A percentile compares a stretch with the other conserved stretches of the same genome.
These are phyloP conservation scores for Rhagoletis pomonella DNA, from an alignment of 1,140 invertebrate genomes.

Conservation along the genomic window DNA sequence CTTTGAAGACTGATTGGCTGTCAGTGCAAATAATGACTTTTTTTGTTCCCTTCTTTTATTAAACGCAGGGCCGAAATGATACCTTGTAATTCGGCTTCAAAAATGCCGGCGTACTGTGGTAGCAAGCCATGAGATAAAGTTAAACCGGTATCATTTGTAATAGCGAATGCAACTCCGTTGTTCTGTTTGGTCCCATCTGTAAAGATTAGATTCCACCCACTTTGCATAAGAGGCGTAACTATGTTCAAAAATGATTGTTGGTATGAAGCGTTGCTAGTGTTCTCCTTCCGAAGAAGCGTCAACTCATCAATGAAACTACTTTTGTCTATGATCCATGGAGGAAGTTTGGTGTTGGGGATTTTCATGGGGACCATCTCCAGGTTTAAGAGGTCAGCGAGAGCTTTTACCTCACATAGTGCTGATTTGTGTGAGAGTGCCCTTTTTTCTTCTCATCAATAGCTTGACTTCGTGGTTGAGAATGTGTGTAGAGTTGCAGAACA, in stretches of 20 bases:
- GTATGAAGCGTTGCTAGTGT: background rate
- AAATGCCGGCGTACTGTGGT: background rate
- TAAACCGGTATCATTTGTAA: background rate
- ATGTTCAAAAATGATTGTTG: background rate
- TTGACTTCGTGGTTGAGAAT: background rate
- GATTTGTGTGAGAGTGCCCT: background rate
- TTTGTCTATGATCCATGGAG: background rate
- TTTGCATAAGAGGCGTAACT: background rate
- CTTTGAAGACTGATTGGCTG: no score
- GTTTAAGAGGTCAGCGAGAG: background rate
- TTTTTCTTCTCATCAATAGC: background rate
- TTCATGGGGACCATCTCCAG: background rate
- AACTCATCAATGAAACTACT: background rate
- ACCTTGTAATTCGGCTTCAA: background rate
- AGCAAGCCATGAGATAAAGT: background rate
- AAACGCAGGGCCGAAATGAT: background rate
- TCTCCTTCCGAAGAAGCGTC: background rate
- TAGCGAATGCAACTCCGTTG: background rate
- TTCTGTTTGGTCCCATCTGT: background rate
- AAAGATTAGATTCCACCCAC: background rate
- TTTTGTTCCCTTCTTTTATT: background rate
- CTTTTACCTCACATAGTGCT: background rate
- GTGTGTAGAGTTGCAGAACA: background rate
- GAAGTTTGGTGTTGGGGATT: background rate
- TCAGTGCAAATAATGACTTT: no score